These are phyloP conservation scores for Anoplopoma fimbria DNA, from an alignment of 2,113 vertebrate species.

Conservation along the genomic window DNA sequence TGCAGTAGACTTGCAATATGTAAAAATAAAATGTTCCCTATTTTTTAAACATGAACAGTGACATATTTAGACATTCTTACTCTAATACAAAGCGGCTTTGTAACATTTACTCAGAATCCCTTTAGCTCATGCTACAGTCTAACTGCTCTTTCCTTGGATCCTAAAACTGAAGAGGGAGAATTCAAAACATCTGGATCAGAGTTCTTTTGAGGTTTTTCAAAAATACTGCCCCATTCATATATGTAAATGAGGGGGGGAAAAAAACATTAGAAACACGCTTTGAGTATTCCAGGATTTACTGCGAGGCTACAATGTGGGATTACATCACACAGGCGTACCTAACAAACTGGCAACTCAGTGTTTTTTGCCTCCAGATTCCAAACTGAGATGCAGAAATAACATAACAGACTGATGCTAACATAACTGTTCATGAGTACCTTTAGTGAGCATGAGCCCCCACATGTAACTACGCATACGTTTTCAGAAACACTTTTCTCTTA, in stretches of 20 bases:
- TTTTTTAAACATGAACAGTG: not conserved
- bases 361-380: not conserved
- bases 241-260: not conserved
- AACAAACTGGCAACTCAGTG: not conserved
- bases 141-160: not conserved
- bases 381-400: slow-evolving; percentile 5
- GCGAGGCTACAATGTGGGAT: not conserved
- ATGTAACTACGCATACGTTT: not conserved
- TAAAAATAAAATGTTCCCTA: not conserved
- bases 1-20: not conserved
- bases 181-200: not conserved
- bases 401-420: no score
- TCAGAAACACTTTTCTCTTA: not conserved
- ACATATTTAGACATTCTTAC: not conserved
- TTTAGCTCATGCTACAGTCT: not conserved
- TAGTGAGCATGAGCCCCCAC: not conserved
- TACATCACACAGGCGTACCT: not conserved
- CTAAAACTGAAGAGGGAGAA: not conserved
- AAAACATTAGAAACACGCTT: not conserved
- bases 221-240: not conserved
- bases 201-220: not conserved
- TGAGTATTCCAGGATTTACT: not conserved
- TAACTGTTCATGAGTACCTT: slow-evolving; percentile 16
- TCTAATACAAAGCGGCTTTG: not conserved
- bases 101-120: not conserved